Evolutionary conservation across 2,113 vertebrate species (phyloP).

Genomic region (Erythrocercus mccallii): DNA sequence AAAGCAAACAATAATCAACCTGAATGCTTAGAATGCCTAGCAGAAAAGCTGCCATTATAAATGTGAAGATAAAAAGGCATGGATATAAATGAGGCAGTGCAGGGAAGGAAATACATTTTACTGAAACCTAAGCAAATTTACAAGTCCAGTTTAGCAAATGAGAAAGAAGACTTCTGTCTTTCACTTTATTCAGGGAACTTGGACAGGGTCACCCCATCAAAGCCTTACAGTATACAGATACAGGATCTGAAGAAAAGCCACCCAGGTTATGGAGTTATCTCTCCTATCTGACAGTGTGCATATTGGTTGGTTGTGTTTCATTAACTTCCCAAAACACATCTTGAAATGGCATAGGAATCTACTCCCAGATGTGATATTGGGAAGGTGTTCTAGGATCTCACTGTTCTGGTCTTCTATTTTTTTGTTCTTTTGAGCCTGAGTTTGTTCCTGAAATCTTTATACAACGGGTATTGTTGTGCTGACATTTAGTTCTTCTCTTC

Average conservation of each 20-base stretch:
- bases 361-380: not conserved
- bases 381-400: not conserved
- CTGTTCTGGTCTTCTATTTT: not conserved
- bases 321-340: not conserved
- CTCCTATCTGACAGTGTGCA: not conserved
- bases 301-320: not conserved
- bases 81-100: not conserved
- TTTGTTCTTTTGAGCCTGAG: not conserved
- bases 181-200: not conserved
- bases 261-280: not conserved
- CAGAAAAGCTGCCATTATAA: slow-evolving; percentile 1
- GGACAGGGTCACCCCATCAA: not conserved
- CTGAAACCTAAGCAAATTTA: not conserved
- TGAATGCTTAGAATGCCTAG: not conserved
- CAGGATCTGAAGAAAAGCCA: not conserved
- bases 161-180: not conserved
- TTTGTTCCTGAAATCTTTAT: not conserved
- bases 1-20: slow-evolving; percentile 11
- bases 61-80: not conserved
- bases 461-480: not conserved
- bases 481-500: not conserved
- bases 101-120: not conserved
- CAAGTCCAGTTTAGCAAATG: not conserved
- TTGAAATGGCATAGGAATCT: not conserved
- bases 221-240: not conserved